Conservation (phyloP, 2,113 vertebrate genomes). For the Cinclus cinclus region DNA sequence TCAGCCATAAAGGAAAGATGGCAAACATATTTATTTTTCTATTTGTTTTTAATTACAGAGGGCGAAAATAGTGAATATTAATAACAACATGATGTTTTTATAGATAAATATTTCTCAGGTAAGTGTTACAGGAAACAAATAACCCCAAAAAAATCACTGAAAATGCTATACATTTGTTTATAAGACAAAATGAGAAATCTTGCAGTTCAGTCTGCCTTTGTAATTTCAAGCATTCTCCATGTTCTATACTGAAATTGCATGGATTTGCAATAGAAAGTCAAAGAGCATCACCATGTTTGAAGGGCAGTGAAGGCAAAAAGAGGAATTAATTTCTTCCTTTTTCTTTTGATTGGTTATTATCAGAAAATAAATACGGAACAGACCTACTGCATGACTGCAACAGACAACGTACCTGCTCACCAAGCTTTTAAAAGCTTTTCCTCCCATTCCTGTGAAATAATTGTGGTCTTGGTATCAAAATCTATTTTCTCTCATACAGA, state of each 20-base stretch:
- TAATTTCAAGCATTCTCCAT: not conserved
- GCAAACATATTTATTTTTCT: not conserved
- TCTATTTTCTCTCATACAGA: not conserved
- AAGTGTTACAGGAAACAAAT: not conserved
- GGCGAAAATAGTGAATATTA: not conserved
- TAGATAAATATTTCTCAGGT: not conserved
- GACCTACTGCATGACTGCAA: not conserved
- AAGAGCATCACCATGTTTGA: not conserved
- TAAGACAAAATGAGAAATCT: not conserved
- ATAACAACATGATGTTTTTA: not conserved
- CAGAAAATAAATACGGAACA: not conserved
- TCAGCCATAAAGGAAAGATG: not conserved
- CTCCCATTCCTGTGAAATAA: not conserved
- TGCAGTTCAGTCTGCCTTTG: not conserved
- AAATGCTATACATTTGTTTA: not conserved
- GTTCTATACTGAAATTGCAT: not conserved
- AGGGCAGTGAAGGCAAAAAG: not conserved
- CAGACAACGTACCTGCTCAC: not conserved
- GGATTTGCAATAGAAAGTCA: not conserved
- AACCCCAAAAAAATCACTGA: not conserved
- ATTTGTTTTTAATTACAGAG: slow-evolving; percentile 18
- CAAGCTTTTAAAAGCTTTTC: not conserved
- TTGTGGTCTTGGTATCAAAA: not conserved
- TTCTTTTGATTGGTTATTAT: not conserved
- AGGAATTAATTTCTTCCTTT: not conserved